Percentiles rank a stretch among this genome's conserved stretches.
Conservation (phyloP, 1,140 invertebrate species). For the Trinorchestia longiramus region DNA sequence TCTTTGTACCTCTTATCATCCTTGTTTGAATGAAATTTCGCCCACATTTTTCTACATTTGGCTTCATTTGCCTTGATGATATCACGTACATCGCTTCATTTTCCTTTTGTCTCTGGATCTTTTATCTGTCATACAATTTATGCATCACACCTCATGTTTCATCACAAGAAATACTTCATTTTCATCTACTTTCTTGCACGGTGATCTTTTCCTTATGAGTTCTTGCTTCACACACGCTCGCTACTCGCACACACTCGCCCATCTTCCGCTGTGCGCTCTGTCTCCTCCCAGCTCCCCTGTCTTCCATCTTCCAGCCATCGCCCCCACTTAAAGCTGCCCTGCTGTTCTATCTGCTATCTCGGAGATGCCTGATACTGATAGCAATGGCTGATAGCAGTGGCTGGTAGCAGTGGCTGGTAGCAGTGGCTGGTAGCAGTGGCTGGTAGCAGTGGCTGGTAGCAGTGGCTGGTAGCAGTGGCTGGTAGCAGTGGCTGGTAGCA, state of each 20-base stretch:
- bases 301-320: not conserved
- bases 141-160: too few species aligned
- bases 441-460: not conserved
- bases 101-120: too few species aligned
- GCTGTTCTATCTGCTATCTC: not conserved
- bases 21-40: too few species aligned
- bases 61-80: too few species aligned
- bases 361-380: slow-evolving; percentile 26
- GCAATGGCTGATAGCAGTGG: slow-evolving; percentile 4
- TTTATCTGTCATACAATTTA: too few species aligned
- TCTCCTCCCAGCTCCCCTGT: too few species aligned
- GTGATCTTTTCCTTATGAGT: not conserved
- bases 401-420: not conserved
- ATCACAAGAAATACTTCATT: too few species aligned
- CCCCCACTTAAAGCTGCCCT: slow-evolving; percentile 11
- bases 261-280: not conserved
- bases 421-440: not conserved
- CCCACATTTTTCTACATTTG: too few species aligned
- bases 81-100: too few species aligned
- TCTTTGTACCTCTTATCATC: too few species aligned
- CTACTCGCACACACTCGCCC: not conserved
- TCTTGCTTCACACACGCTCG: not conserved
- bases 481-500: not conserved
- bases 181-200: too few species aligned
- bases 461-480: slow-evolving; percentile 3